A percentile compares a stretch with the other conserved stretches of the same genome.
phyloP scores from a whole-genome alignment of 2,888 invertebrate genomes.

The Phyto melanocephala region DNA sequence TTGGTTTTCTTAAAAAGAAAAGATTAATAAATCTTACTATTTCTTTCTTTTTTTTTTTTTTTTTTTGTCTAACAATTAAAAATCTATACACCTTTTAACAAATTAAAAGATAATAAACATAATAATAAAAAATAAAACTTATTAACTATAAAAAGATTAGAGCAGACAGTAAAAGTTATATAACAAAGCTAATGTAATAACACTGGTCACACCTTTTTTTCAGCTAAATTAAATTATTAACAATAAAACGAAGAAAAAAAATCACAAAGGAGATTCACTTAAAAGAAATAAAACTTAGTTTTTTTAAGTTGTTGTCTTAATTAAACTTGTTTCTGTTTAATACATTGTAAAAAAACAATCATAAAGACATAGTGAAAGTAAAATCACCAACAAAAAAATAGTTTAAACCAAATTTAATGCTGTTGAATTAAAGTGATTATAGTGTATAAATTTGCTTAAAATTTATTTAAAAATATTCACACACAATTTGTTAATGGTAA shows the following conservation, averaged over 20 bases:
- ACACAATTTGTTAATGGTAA: not conserved
- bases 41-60: not conserved
- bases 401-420: not conserved
- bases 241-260: conserved; percentile 5
- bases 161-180: not conserved
- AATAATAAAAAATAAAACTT: too few relatives aligned
- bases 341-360: not conserved
- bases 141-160: not conserved
- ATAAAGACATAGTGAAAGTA: conserved; percentile 24
- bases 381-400: not conserved
- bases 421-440: not conserved
- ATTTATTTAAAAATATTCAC: not conserved
- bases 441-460: conserved; percentile 8
- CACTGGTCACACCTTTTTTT: conserved; percentile 61
- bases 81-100: not conserved
- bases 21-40: not conserved
- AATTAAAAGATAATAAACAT: not conserved
- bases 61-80: not conserved
- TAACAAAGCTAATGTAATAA: conserved; percentile 27
- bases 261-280: conserved; percentile 17
- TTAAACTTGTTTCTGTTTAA: conserved; percentile 3
- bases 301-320: not conserved
- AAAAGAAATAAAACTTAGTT: not conserved
- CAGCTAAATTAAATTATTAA: conserved; percentile 13
- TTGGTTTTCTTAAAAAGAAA: not conserved